A percentile compares a stretch with the other conserved stretches of the same genome.
Conservation (phyloP, 2,797 vertebrate genomes). For the Notoglanidium macrostoma region DNA sequence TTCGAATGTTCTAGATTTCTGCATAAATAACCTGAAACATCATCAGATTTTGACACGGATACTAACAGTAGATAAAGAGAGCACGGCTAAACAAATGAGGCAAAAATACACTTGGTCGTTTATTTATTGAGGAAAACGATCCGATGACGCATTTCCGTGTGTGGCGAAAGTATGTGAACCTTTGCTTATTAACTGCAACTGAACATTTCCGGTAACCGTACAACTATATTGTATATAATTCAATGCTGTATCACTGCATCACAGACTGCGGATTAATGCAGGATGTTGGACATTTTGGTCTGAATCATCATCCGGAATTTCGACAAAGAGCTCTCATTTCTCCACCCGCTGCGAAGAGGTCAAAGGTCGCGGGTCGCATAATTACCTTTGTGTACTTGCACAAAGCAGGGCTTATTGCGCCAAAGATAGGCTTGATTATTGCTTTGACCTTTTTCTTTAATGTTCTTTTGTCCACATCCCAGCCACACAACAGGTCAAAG, state of each 20-base stretch:
- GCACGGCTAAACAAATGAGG: too few relatives aligned
- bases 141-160: too few relatives aligned
- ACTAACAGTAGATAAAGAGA: too few relatives aligned
- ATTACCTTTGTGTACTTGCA: slow-evolving; percentile 46
- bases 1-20: too few relatives aligned
- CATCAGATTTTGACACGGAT: too few relatives aligned
- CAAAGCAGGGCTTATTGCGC: slow-evolving; percentile 43
- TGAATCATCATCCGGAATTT: slow-evolving; percentile 27
- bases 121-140: too few relatives aligned
- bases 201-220: too few relatives aligned
- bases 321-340: slow-evolving; percentile 38
- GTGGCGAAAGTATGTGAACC: too few relatives aligned
- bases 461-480: slow-evolving; percentile 38
- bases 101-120: too few relatives aligned
- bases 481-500: slow-evolving; percentile 37
- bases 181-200: too few relatives aligned
- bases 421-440: slow-evolving; percentile 47
- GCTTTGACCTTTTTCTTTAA: slow-evolving; percentile 41
- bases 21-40: too few relatives aligned
- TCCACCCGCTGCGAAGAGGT: slow-evolving; percentile 38
- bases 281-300: slow-evolving; percentile 19
- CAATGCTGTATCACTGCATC: neutral
- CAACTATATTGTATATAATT: too few relatives aligned
- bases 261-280: neutral
- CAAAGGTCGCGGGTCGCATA: slow-evolving; percentile 37